Percentiles rank a stretch among this genome's conserved stretches.
Evolutionary conservation across 2,888 invertebrate species (phyloP).

Genomic region (Epirrita christyi): DNA sequence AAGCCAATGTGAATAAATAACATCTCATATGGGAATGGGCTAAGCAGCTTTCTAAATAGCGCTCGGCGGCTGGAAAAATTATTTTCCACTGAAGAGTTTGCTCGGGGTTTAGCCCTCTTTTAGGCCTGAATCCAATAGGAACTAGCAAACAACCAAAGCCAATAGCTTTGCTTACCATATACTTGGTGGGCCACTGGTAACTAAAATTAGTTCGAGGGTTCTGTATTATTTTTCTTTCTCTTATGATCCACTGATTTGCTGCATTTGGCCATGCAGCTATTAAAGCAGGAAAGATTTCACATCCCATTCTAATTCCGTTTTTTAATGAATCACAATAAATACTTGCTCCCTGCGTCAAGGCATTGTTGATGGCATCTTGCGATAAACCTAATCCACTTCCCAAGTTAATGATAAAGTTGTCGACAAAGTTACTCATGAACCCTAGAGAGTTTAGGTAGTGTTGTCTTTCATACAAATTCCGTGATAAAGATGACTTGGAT

Average conservation of each 20-base stretch:
- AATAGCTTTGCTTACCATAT: conserved; percentile 87
- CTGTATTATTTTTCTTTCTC: conserved; percentile 83
- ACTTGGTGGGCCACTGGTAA: conserved; percentile 88
- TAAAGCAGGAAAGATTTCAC: conserved; percentile 89
- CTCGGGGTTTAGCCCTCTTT: conserved; percentile 85
- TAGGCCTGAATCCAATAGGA: conserved; percentile 88
- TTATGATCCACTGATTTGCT: conserved; percentile 88
- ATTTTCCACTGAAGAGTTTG: conserved; percentile 91
- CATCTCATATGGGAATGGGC: conserved; percentile 89
- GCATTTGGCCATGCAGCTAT: conserved; percentile 89
- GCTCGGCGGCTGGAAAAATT: conserved; percentile 90
- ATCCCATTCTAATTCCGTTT: conserved; percentile 72
- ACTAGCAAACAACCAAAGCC: conserved; percentile 88
- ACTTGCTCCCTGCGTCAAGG: conserved; percentile 87
- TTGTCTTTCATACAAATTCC: conserved; percentile 70
- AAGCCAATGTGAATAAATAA: conserved; percentile 87
- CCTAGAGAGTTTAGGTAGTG: conserved; percentile 86
- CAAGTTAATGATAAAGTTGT: conserved; percentile 86
- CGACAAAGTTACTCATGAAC: conserved; percentile 89
- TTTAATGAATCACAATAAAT: conserved; percentile 85
- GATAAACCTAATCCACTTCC: conserved; percentile 85
- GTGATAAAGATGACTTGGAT: conserved; percentile 59
- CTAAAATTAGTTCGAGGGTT: conserved; percentile 84
- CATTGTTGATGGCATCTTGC: conserved; percentile 77
- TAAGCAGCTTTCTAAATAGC: conserved; percentile 89